Evolutionary conservation across 2,888 invertebrate species (phyloP), one percentile per base, ranked within the genome.

Genomic region (Strigamia maritima): DNA sequence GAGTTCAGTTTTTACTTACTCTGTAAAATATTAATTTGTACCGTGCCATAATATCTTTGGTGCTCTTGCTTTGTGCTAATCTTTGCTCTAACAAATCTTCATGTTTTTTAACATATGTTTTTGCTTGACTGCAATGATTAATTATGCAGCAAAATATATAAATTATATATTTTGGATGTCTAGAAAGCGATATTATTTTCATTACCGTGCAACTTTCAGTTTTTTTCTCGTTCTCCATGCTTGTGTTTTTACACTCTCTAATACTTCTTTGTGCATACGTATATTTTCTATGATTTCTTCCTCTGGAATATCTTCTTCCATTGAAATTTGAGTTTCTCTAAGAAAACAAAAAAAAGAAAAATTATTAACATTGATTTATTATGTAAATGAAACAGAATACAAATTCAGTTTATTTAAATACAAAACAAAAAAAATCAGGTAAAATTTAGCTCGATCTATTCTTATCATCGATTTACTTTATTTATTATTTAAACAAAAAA

Each of bases 281-380:
- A 97, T 92, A 84, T 94, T 95, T 86, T 95, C 95, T 84, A 93
- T 93, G 82, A 95, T 94, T 87, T 94, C 93, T 84, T 95, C 94
- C 84, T 95, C 84, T 4, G 80, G 81, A 31, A 81, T 80, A 14
- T 49, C 74, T 26, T 81, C 81, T 40, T 80, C 81, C 19, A 80
- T 80, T 19, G 80, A 80, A 75, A 80, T 76, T 75, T 80, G 80
- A n/a, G 81, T 81, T 76, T 81, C 81, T 12, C 81, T 80, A 44
- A 35, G 24, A 54, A 8, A 35, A 35, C 38, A 38, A 38, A 38
- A 38, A 38, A 38, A 38, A 10, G 6, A 38, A 6, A 38, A 8
- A 38, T 8, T 38, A 8, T n/a, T n/a, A n/a, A n/a, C n/a, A 35
- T 35, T 6, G 35, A 35, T 49, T 16, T 49, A 28, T 2, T 26